Base-by-base conservation (phyloP, 2,888 invertebrate species). In the Parascotia fuliginaria region DNA sequence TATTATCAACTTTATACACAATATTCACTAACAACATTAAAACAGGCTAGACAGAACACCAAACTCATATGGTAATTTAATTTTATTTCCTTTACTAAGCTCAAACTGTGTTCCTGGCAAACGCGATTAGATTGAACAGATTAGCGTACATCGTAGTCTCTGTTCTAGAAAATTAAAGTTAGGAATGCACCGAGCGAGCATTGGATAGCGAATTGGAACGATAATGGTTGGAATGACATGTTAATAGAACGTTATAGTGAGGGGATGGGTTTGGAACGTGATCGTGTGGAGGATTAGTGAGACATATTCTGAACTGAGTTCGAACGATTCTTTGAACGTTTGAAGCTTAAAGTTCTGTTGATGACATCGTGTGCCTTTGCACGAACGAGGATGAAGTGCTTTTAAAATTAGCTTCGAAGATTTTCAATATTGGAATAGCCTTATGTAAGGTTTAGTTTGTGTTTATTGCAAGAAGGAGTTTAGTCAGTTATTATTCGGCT, bases 1-100 rank as follows among this genome's bases (percentile, higher is more conserved):
- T 65, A n/a, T n/a, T n/a, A 68, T 55, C 51, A 68, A 54, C 46
- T 54, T 27, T 42, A 62, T 54, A 58, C 51, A 51, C 29, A 43
- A 37, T 46, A 45, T 5, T 36, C 12, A 27, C 46, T 62, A 68
- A 68, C 51, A 19, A 38, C 41, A 54, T 60, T 64, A 56, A 46
- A 54, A 49, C 46, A 28, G 40, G 32, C 58, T 55, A 49, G 44
- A 63, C 56, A 33, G 51, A 66, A 55, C 55, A 47, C 59, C 41
- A 53, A 51, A 65, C 53, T 47, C 44, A 49, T 42, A 52, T 57
- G 33, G 40, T 60, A 62, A 68, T 67, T 60, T 57, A 39, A 68
- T 68, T 67, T 65, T 65, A 68, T 62, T 52, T 46, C 36, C 33
- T 45, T 45, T 41, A 47, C 57, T 42, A 52, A 62, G 36, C 49